Conservation (phyloP, 2,797 vertebrate genomes). For the Neoniphon sammara region DNA sequence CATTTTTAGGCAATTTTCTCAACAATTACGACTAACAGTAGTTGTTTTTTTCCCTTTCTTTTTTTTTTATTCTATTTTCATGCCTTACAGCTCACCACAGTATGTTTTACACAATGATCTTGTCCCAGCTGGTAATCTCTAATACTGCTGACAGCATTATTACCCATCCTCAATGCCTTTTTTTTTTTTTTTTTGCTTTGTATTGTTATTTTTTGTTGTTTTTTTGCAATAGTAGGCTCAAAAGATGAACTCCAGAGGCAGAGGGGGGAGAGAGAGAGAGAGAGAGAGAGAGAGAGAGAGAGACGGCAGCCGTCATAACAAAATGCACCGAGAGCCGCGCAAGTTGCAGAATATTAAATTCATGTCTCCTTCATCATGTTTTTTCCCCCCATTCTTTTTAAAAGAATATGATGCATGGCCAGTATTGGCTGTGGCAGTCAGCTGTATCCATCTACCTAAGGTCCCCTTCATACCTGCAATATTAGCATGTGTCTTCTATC, state of each 20-base stretch:
- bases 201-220: background rate
- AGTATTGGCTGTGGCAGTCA: background rate
- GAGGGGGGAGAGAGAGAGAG: constrained; percentile 16
- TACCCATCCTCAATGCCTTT: constrained; percentile 25
- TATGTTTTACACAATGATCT: constrained; percentile 59
- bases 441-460: constrained; percentile 1
- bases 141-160: constrained; percentile 59
- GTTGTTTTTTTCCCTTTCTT: constrained; percentile 24
- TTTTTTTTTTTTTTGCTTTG: constrained; percentile 24
- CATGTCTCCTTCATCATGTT: constrained; percentile 5
- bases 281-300: background rate
- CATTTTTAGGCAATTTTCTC: constrained; percentile 62
- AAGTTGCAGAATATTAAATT: constrained; percentile 34
- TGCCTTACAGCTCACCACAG: constrained; percentile 42
- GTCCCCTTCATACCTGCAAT: background rate
- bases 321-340: background rate
- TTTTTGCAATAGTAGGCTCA: constrained; percentile 3
- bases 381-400: too few species aligned
- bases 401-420: too few species aligned
- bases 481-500: constrained; percentile 35
- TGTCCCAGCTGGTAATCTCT: constrained; percentile 53
- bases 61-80: constrained; percentile 30
- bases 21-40: constrained; percentile 49
- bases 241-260: constrained; percentile 10
- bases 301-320: background rate